Evolutionary conservation across 30 jellyfish, hydroid and myxozoan species (phyloP).

Genomic region (Hydra vulgaris): DNA sequence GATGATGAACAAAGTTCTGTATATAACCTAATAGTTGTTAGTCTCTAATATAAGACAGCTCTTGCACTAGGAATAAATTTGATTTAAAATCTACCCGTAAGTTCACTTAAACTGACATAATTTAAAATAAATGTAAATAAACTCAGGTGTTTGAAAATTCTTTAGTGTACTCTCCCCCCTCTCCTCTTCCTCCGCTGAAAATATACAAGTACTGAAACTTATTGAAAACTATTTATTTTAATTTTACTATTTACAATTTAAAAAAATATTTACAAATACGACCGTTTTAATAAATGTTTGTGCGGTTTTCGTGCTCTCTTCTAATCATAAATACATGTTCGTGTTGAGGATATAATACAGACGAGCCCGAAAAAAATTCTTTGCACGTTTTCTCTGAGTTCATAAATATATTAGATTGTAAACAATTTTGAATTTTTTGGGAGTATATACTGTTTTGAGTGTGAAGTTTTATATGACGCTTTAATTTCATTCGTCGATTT

Average conservation of each 20-base stretch:
- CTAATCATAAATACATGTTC: neutral
- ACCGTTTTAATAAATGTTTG: neutral
- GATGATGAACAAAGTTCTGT: no score
- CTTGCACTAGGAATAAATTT: no score
- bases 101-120: no score
- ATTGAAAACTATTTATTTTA: no score
- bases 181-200: no score
- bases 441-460: conserved; percentile 17
- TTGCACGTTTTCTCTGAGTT: neutral
- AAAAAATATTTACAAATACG: neutral
- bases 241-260: neutral
- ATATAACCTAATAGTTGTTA: no score
- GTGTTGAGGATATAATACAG: neutral
- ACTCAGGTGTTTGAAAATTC: no score
- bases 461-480: conserved; percentile 24
- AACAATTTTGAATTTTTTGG: conserved; percentile 15
- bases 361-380: neutral
- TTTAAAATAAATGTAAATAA: no score
- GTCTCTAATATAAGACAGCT: no score
- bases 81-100: no score
- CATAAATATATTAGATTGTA: neutral
- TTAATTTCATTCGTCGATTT: conserved; percentile 38
- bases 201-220: no score
- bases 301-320: neutral
- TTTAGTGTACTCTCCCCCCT: no score